A percentile compares a stretch with the other conserved stretches of the same genome.
phyloP scores from a whole-genome alignment of 2,113 vertebrate genomes.

The Salvelinus fontinalis region DNA sequence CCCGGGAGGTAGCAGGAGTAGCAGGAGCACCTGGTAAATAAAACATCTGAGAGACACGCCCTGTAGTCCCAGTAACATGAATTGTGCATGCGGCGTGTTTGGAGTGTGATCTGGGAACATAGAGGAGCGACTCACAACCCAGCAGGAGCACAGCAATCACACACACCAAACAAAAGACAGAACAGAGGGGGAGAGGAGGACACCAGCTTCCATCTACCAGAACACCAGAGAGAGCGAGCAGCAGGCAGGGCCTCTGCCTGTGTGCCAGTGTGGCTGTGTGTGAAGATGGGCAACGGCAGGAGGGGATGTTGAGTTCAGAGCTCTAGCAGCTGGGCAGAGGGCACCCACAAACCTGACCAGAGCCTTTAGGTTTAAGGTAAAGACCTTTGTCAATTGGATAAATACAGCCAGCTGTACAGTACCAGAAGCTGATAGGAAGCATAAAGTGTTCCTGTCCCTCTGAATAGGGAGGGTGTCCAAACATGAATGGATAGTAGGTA shows the following conservation, averaged over 20 bases:
- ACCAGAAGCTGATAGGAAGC: not conserved
- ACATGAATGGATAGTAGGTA: not conserved
- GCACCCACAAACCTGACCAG: not conserved
- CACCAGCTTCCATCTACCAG: not conserved
- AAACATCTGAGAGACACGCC: not conserved
- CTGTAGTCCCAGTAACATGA: not conserved
- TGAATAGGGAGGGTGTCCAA: not conserved
- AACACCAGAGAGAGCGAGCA: not conserved
- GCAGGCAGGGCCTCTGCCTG: not conserved
- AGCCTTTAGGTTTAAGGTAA: not conserved
- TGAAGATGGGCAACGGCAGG: not conserved
- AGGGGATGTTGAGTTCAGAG: not conserved
- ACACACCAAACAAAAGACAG: not conserved
- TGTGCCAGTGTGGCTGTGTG: not conserved
- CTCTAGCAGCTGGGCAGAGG: not conserved
- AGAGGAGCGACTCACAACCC: not conserved
- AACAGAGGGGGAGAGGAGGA: not conserved
- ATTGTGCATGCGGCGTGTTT: not conserved
- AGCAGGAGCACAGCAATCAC: not conserved
- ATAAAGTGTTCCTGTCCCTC: not conserved
- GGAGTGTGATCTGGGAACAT: not conserved
- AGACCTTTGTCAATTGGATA: not conserved
- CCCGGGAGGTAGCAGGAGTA: not conserved
- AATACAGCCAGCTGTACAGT: not conserved
- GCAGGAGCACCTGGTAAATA: not conserved